A percentile compares a stretch with the other conserved stretches of the same genome.
phyloP scores from a whole-genome alignment of 2,113 vertebrate genomes.

The Erythrocercus mccallii region DNA sequence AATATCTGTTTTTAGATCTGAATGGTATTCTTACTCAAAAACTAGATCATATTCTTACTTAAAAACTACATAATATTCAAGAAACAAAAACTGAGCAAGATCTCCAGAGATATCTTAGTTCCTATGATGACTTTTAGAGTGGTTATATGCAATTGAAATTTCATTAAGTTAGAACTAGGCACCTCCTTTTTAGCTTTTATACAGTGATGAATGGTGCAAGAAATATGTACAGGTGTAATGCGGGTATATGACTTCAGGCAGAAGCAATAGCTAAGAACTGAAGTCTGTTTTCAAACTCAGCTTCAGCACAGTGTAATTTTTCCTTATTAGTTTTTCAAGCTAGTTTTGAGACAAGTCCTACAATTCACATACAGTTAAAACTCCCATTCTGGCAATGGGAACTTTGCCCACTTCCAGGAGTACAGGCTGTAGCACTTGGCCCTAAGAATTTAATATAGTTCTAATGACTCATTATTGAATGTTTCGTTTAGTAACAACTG shows the following conservation, averaged over 20 bases:
- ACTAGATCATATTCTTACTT: background rate
- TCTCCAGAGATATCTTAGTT: background rate
- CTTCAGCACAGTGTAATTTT: background rate
- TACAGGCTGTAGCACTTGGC: slow-evolving; percentile 7
- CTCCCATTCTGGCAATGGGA: background rate
- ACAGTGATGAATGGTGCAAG: background rate
- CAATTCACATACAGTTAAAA: background rate
- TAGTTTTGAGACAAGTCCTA: background rate
- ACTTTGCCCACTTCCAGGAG: background rate
- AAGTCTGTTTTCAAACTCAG: background rate
- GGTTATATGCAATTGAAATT: background rate
- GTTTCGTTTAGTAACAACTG: slow-evolving; percentile 33
- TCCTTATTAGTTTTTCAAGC: background rate
- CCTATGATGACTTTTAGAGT: background rate
- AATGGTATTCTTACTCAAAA: background rate
- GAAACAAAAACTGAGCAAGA: background rate
- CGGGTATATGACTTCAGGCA: background rate
- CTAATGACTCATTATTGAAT: slow-evolving; percentile 37
- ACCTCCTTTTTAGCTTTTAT: background rate
- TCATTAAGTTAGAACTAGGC: background rate
- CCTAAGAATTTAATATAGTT: slow-evolving; percentile 4
- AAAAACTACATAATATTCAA: background rate
- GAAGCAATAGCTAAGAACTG: background rate
- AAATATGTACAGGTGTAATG: background rate
- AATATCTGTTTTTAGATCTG: background rate